Conservation (phyloP, 64 coral and sea anemone genomes). For the Platygyra sinensis region DNA sequence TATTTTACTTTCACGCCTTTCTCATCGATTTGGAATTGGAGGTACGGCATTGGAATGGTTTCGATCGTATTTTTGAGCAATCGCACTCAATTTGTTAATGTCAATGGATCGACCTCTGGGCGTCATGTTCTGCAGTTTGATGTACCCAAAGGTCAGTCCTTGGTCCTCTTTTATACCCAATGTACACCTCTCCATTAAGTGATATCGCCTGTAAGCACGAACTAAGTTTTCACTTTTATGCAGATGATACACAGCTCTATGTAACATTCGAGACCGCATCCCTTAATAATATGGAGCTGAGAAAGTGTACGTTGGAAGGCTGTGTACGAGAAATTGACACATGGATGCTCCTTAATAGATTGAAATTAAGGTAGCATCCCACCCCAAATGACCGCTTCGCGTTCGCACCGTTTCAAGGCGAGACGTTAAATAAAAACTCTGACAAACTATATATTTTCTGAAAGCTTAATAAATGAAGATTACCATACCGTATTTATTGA, state of each 20-base stretch:
- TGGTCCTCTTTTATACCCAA: background rate
- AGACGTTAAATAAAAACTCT: too few relatives aligned
- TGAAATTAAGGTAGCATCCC: too few relatives aligned
- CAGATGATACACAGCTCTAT: background rate
- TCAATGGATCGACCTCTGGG: background rate
- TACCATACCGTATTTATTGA: too few relatives aligned
- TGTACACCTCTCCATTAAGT: background rate
- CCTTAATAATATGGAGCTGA: background rate
- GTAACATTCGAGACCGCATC: background rate
- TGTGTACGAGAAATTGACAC: slow-evolving; percentile 22
- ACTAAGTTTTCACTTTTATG: background rate
- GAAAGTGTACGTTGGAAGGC: background rate
- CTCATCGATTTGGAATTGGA: background rate
- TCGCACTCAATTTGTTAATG: background rate
- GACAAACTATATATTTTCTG: too few relatives aligned
- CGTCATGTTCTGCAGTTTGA: background rate
- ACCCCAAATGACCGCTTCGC: too few relatives aligned
- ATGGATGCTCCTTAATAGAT: too few relatives aligned
- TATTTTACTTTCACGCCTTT: too few relatives aligned
- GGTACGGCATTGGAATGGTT: slow-evolving; percentile 12
- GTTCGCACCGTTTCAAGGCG: too few relatives aligned
- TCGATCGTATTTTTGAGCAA: background rate
- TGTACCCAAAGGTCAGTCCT: background rate
- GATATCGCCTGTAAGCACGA: background rate
- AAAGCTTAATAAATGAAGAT: too few relatives aligned